These are phyloP conservation scores for Eilema depressum DNA, from an alignment of 2,888 invertebrate species.

Conservation along the genomic window DNA sequence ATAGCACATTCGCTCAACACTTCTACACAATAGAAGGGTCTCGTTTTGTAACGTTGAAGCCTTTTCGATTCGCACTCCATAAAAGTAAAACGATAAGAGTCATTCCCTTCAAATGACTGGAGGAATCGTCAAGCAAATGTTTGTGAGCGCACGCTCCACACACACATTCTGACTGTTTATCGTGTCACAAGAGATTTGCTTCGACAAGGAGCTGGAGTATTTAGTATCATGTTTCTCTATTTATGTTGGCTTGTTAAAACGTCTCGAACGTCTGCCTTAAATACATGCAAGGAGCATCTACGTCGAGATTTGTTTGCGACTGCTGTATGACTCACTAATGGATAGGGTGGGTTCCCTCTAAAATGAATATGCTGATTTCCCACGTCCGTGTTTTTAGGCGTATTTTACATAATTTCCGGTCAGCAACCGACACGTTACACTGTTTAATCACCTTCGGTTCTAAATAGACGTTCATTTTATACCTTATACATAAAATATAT, in stretches of 20 bases:
- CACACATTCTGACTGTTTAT: constrained; percentile 65
- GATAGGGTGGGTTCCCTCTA: constrained; percentile 73
- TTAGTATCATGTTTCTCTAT: constrained; percentile 71
- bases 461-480: constrained; percentile 35
- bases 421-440: constrained; percentile 76
- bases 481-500: constrained; percentile 27
- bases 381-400: constrained; percentile 77
- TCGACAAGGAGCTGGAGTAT: constrained; percentile 68
- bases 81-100: constrained; percentile 83
- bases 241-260: constrained; percentile 68
- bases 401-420: constrained; percentile 83
- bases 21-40: constrained; percentile 80
- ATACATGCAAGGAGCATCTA: constrained; percentile 72
- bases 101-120: constrained; percentile 79
- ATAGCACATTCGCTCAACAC: constrained; percentile 75
- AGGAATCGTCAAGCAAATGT: constrained; percentile 74
- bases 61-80: constrained; percentile 81
- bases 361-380: constrained; percentile 83
- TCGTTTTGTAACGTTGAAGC: constrained; percentile 78
- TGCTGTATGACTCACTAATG: constrained; percentile 78
- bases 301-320: constrained; percentile 73
- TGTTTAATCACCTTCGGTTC: constrained; percentile 67
- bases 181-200: constrained; percentile 71
- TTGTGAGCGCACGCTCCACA: constrained; percentile 61
- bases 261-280: constrained; percentile 58